Conservation (phyloP, 2,888 invertebrate genomes). For the Nasonia oneida region DNA sequence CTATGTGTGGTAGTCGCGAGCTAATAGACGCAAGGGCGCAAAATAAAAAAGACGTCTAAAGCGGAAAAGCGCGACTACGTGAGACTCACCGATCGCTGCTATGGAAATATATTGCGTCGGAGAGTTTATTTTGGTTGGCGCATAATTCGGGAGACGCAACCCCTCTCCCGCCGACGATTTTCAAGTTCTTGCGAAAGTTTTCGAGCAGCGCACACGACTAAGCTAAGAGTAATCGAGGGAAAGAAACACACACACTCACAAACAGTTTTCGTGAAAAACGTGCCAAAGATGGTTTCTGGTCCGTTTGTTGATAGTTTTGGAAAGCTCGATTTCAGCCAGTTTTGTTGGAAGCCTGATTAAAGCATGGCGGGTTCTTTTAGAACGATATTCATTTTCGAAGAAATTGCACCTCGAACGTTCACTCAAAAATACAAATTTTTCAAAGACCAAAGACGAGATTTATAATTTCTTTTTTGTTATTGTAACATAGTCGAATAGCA, state of each 20-base stretch:
- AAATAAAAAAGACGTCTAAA: constrained; percentile 15
- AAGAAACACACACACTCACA: neutral
- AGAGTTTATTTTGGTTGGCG: constrained; percentile 53
- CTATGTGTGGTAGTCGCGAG: neutral
- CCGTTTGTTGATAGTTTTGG: neutral
- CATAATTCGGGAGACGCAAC: constrained; percentile 37
- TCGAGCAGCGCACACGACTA: neutral
- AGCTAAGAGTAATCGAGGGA: neutral
- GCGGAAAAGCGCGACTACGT: constrained; percentile 6
- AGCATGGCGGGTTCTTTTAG: neutral
- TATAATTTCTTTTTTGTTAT: neutral
- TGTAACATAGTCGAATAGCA: neutral
- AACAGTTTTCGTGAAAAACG: constrained; percentile 31
- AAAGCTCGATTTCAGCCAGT: neutral
- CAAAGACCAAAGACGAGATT: neutral
- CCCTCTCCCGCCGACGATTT: neutral
- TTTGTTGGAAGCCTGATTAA: constrained; percentile 3
- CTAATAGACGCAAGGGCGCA: neutral
- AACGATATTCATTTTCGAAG: neutral
- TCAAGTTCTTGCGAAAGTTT: constrained; percentile 57
- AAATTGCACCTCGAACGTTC: neutral
- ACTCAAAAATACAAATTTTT: neutral
- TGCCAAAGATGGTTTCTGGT: constrained; percentile 19
- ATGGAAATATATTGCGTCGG: constrained; percentile 26
- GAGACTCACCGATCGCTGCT: constrained; percentile 18